These are phyloP conservation scores for Pristiophorus japonicus DNA, from an alignment of 2,113 vertebrate species.

Conservation along the genomic window DNA sequence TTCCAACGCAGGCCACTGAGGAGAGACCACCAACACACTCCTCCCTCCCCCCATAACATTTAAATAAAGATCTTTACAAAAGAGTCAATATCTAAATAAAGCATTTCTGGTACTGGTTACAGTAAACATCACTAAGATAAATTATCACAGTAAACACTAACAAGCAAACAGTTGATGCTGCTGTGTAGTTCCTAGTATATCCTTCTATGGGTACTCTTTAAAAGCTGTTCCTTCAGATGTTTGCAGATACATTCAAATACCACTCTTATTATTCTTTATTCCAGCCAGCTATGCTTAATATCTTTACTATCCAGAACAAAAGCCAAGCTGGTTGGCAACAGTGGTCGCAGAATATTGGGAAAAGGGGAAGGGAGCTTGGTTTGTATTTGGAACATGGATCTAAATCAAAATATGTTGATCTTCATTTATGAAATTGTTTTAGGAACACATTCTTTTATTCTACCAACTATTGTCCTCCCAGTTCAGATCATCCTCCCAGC, in stretches of 20 bases:
- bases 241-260: background rate
- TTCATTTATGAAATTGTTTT: conserved; percentile 1
- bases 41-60: background rate
- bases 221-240: background rate
- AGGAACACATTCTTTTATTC: background rate
- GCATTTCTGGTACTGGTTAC: conserved; percentile 14
- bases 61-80: background rate
- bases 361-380: background rate
- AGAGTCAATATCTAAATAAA: conserved; percentile 8
- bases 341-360: background rate
- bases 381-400: background rate
- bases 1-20: background rate
- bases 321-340: background rate
- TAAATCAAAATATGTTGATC: background rate
- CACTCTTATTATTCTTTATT: background rate
- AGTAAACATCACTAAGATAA: background rate
- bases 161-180: background rate
- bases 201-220: background rate
- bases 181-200: background rate
- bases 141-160: background rate
- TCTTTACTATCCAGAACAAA: background rate
- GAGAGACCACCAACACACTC: background rate
- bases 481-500: conserved; percentile 87
- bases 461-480: conserved; percentile 82
- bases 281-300: background rate